Base-by-base conservation (phyloP, 2,113 vertebrate genomes). In the Colinus virginianus region DNA sequence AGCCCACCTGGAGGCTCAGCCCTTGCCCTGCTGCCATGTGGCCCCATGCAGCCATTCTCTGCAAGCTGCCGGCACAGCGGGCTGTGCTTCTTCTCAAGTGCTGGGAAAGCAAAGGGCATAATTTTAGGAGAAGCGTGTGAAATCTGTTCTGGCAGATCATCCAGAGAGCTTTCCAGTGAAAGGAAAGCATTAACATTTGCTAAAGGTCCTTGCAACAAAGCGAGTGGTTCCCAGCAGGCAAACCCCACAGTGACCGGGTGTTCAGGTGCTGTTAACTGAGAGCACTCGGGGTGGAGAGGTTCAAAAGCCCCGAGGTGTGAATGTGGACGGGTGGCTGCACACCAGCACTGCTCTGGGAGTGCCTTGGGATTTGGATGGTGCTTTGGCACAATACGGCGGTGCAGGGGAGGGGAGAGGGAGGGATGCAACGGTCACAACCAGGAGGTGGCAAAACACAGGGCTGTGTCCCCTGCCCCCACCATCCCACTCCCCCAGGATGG, bases 61-160 rank as follows among this genome's bases (percentile, higher is more conserved):
- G 6, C 83, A 36, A 6, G 90, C 94, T 69, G 43, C 90, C 6
- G 48, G 96, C 96, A 45, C 4, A 30, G 79, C 0, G 1, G 77
- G 88, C 90, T 92, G 34, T 0, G 6, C 95, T 90, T 84, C 88
- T 68, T 84, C 92, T 78, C 61, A 69, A 93, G 64, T 9, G 20
- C 86, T 0, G 5, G 85, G 43, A 78, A 91, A 90, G 90, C 83
- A 96, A 94, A 96, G 96, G 95, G 94, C 96, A 95, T 86, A 72
- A 84, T 94, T 96, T 87, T 94, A 95, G 96, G 90, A 94, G 88
- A 95, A 95, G 96, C 96, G 58, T 96, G 95, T 95, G 96, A 96
- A 96, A 96, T 96, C 92, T 81, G 94, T 96, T 96, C 83, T 96
- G 96, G 95, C 95, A 96, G 96, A 87, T 96, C 83, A 91, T 84